A percentile compares a stretch with the other conserved stretches of the same genome.
These are phyloP conservation scores for Plemyria rubiginata DNA, from an alignment of 2,888 invertebrate genomes.

Conservation along the genomic window DNA sequence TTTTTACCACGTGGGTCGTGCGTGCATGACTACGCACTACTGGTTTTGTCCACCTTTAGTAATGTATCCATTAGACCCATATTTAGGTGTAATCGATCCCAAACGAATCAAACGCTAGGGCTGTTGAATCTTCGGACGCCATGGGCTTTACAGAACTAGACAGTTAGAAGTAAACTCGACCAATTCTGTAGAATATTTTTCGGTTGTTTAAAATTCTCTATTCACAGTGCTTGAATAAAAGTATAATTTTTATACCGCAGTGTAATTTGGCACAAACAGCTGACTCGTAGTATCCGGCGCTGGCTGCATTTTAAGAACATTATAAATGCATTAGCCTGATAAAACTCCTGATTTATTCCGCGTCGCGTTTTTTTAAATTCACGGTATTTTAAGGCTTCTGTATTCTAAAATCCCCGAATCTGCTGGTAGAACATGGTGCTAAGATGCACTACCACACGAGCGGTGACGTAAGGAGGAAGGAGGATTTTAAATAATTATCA, in stretches of 20 bases:
- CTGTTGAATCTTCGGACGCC: background rate
- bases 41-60: background rate
- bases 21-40: background rate
- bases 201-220: background rate
- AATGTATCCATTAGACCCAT: background rate
- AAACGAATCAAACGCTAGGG: background rate
- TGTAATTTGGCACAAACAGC: constrained; percentile 36
- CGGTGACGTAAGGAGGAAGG: too few species aligned
- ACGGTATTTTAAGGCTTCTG: constrained; percentile 17
- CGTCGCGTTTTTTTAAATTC: constrained; percentile 32
- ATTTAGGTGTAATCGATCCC: background rate
- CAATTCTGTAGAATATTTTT: too few species aligned
- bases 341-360: constrained; percentile 27
- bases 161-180: too few species aligned
- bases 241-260: constrained; percentile 12
- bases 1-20: background rate
- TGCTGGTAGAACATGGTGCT: too few species aligned
- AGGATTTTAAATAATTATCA: constrained; percentile 8
- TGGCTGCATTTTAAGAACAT: constrained; percentile 57
- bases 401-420: background rate
- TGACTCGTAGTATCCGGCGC: constrained; percentile 40
- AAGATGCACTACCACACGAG: background rate
- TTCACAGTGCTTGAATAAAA: background rate
- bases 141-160: too few species aligned
- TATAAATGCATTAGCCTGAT: constrained; percentile 67